Evolutionary conservation across 23 tunicate species (phyloP), one percentile per base, ranked within the genome.

Genomic region (Ascidia mentula): DNA sequence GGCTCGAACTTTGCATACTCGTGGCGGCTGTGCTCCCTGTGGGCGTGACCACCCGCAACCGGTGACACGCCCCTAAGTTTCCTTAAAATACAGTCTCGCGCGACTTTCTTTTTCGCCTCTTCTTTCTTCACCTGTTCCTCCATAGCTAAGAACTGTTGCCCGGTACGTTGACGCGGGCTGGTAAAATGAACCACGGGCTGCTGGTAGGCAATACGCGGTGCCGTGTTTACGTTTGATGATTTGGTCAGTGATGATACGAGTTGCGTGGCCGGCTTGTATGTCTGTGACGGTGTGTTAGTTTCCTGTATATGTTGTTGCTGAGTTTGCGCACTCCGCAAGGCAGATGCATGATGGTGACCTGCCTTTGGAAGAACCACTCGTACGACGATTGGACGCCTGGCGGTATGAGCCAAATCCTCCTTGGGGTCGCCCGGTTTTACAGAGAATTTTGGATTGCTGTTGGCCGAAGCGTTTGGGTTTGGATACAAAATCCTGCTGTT

Each of bases 191-290:
- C 24, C 28, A 53, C 65, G 24, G 65, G 1, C 28, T 53, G 22
- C 28, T 26, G 2, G 15, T 26, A 5, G 65, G 65, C 65, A 53
- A 53, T 26, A 28, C 65, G 65, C 65, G 7, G 65, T n/a, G n/a
- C n/a, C 28, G 7, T 71, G 75, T 71, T 71, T 71, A 71, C 34
- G 75, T 71, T 71, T 71, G 75, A 34, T 71, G 75, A 35, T n/a
- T 3, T 28, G 36, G 34, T 4, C 38, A 12, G 6, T 34, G 75
- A 71, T 71, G 75, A 71, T 35, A 28, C 32, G 32, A 34, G 38
- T 22, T 71, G 75, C 39, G 75, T 35, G 32, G 39, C 32, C 32
- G 38, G 75, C 18, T 71, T 71, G 36, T 71, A 36, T 35, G 38
- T n/a, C 39, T 71, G 75, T 35, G 75, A 34, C 75, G 75, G 38